Percentiles rank a stretch among this genome's conserved stretches.
phyloP scores from a whole-genome alignment of 1,140 invertebrate genomes.

The Hyphantria cunea region DNA sequence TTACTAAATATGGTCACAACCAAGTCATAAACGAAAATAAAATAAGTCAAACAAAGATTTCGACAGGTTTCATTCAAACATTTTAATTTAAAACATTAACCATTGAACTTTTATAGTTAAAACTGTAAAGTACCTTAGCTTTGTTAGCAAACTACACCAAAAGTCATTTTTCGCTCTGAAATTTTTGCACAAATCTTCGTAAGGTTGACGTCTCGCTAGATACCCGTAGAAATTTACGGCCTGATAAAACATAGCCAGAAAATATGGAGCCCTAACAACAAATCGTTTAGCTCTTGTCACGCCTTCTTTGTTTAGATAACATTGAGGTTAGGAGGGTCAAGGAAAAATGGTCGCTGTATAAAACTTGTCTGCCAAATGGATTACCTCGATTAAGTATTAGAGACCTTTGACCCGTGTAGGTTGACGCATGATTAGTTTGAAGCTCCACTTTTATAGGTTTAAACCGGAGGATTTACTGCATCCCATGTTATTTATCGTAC shows the following conservation, averaged over 20 bases:
- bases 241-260: slow-evolving; percentile 67
- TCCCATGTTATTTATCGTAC: slow-evolving; percentile 11
- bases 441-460: slow-evolving; percentile 14
- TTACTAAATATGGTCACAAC: too few species aligned
- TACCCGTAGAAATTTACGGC: slow-evolving; percentile 72
- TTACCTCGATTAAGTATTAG: slow-evolving; percentile 73
- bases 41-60: too few species aligned
- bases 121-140: slow-evolving; percentile 14
- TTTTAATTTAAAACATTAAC: neutral
- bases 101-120: slow-evolving; percentile 15
- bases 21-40: too few species aligned
- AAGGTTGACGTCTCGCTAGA: slow-evolving; percentile 62
- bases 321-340: slow-evolving; percentile 40
- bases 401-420: slow-evolving; percentile 64
- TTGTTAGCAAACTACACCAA: slow-evolving; percentile 25
- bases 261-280: slow-evolving; percentile 51
- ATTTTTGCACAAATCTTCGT: slow-evolving; percentile 51
- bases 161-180: slow-evolving; percentile 39
- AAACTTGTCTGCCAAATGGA: slow-evolving; percentile 75
- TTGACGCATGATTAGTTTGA: slow-evolving; percentile 61
- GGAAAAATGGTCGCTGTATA: slow-evolving; percentile 49
- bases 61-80: too few species aligned
- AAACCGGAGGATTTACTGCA: slow-evolving; percentile 19
- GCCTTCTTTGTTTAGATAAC: slow-evolving; percentile 16
- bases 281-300: slow-evolving; percentile 24